Conservation (phyloP, 2,113 vertebrate genomes). For the Nyctereutes procyonoides region DNA sequence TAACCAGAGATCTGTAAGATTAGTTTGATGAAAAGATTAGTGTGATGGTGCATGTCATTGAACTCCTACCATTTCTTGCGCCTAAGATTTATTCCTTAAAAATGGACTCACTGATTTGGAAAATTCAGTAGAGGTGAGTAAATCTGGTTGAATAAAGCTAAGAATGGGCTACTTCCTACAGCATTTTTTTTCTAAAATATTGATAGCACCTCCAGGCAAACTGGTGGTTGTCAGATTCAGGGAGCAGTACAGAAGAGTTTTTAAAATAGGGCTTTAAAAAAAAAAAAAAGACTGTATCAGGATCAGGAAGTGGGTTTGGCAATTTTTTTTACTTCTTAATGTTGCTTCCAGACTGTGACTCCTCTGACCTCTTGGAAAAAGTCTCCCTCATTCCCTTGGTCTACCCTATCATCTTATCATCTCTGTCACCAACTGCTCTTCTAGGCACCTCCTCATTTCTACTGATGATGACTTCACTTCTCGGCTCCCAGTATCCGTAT, state of each 20-base stretch:
- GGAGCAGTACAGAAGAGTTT: neutral
- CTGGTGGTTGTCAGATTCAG: neutral
- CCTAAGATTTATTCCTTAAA: constrained; percentile 21
- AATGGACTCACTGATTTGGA: neutral
- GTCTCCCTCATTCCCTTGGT: neutral
- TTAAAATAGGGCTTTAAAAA: neutral
- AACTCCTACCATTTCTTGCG: neutral
- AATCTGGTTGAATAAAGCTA: neutral
- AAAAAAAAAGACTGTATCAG: neutral
- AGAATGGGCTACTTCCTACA: neutral
- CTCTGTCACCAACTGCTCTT: neutral
- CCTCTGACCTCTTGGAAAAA: constrained; percentile 30
- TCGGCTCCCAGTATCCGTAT: neutral
- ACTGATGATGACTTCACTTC: constrained; percentile 66
- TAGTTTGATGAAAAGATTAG: neutral
- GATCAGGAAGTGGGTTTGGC: constrained; percentile 31
- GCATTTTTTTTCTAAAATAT: neutral
- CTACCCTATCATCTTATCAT: neutral
- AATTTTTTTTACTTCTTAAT: neutral
- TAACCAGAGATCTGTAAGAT: neutral
- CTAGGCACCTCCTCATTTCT: neutral
- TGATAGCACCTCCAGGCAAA: neutral
- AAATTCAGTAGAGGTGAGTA: neutral
- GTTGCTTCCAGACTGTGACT: neutral
- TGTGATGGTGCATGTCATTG: neutral